Evolutionary conservation across 2,113 vertebrate species (phyloP).

Genomic region (Trogon melanurus): DNA sequence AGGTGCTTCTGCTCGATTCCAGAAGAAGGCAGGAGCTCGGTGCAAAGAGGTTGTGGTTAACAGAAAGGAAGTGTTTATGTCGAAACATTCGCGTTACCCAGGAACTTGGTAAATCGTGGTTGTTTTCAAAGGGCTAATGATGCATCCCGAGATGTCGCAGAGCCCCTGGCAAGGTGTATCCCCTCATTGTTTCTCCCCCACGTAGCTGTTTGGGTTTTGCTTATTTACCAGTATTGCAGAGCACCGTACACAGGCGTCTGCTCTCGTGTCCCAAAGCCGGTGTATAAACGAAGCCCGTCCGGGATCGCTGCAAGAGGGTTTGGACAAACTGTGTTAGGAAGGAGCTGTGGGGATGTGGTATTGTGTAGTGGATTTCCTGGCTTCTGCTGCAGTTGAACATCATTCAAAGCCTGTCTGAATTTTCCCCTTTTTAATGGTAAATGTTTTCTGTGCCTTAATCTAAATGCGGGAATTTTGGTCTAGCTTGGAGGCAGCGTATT

Average conservation of each 20-base stretch:
- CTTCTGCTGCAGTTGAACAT: background rate
- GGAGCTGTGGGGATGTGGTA: background rate
- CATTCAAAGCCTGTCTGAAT: background rate
- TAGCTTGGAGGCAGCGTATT: background rate
- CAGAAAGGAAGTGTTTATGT: background rate
- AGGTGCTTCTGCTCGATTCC: background rate
- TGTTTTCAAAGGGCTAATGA: background rate
- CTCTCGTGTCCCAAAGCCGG: accelerated
- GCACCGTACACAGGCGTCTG: background rate
- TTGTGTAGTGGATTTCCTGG: background rate
- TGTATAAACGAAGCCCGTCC: background rate
- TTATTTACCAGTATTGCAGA: accelerated
- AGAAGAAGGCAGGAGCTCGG: background rate
- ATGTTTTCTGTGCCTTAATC: background rate
- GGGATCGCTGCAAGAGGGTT: background rate
- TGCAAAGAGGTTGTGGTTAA: background rate
- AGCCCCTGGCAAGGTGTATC: background rate
- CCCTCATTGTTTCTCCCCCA: accelerated
- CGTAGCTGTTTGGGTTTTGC: background rate
- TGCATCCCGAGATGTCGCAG: background rate
- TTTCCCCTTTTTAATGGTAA: background rate
- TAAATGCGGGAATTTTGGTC: background rate
- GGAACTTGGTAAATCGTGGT: background rate
- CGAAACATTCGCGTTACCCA: background rate
- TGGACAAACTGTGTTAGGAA: background rate